Evolutionary conservation across 2,888 invertebrate species (phyloP), one percentile per base, ranked within the genome.

Genomic region (Thysanoteuthis rhombus): DNA sequence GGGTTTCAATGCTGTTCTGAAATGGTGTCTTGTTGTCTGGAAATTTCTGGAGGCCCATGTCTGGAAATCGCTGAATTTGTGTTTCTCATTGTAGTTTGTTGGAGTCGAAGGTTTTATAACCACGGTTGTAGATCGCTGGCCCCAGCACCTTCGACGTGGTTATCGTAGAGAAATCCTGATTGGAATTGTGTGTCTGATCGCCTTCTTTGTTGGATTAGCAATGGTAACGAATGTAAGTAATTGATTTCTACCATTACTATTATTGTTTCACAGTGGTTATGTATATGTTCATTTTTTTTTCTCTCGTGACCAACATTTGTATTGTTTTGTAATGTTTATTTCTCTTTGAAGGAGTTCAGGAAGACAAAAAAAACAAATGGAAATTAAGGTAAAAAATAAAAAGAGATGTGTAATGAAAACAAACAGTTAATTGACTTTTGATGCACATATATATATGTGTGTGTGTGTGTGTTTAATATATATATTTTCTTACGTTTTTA

Each of bases 221-320:
- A 98, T 98, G 97, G 97, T 98, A 8, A 98, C 98, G 3, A 97
- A 98, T 95, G 98, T 98, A 96, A 97, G 97, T 96, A 98, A 98
- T 95, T 10, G 4, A 16, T n/a, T 12, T 36, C n/a, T 19, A 5
- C 4, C 19, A 32, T 25, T 58, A 58, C 28, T 95, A 95, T 93
- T 45, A 19, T 39, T 40, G 1, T n/a, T 40, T 52, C 40, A 47
- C 16, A 32, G 19, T 22, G 32, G 58, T 32, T n/a, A 93, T 75
- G 40, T 36, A 52, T 45, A 28, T n/a, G 40, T 36, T 47, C 19
- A 28, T 39, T 40, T n/a, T n/a, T n/a, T 16, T 75, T 75, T 4
- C n/a, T 75, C 8, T 75, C 36, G 28, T 58, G 58, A 58, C 25
- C 58, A 25, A 22, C 25, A 28, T 58, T 28, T 25, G 58, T 28